phyloP scores from a whole-genome alignment of 1,140 invertebrate genomes.

The Orius insidiosus region DNA sequence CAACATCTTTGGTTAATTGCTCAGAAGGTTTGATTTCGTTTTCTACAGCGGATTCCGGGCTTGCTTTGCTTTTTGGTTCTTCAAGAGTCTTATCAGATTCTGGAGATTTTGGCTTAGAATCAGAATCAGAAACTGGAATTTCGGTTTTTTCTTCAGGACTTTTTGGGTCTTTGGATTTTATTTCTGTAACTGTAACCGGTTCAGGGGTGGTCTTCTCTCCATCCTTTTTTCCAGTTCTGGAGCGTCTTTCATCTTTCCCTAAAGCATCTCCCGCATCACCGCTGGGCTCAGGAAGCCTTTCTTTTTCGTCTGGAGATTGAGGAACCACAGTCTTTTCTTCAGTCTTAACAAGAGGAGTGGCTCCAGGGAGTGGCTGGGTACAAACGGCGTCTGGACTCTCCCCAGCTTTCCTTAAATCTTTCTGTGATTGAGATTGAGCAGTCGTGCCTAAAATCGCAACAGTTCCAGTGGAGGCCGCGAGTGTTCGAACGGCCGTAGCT shows the following conservation, averaged over 20 bases:
- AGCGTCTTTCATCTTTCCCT: background rate
- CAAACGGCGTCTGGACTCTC: background rate
- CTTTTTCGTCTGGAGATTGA: background rate
- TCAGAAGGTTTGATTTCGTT: too few relatives aligned
- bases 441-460: constrained; percentile 22
- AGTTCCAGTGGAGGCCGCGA: constrained; percentile 20
- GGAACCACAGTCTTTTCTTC: background rate
- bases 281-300: background rate
- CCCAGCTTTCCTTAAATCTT: background rate
- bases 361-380: background rate
- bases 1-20: too few relatives aligned
- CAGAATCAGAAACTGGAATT: background rate
- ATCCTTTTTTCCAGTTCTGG: background rate
- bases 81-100: background rate
- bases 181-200: too few relatives aligned
- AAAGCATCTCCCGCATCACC: too few relatives aligned
- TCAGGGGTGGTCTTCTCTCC: too few relatives aligned
- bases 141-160: background rate
- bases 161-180: background rate
- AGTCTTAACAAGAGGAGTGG: background rate
- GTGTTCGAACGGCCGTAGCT: constrained; percentile 19
- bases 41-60: too few relatives aligned
- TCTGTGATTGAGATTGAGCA: constrained; percentile 16
- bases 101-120: too few relatives aligned
- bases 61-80: background rate